A percentile compares a stretch with the other conserved stretches of the same genome.
Evolutionary conservation across 2,113 vertebrate species (phyloP).

Genomic region (Muscicapa adusta): DNA sequence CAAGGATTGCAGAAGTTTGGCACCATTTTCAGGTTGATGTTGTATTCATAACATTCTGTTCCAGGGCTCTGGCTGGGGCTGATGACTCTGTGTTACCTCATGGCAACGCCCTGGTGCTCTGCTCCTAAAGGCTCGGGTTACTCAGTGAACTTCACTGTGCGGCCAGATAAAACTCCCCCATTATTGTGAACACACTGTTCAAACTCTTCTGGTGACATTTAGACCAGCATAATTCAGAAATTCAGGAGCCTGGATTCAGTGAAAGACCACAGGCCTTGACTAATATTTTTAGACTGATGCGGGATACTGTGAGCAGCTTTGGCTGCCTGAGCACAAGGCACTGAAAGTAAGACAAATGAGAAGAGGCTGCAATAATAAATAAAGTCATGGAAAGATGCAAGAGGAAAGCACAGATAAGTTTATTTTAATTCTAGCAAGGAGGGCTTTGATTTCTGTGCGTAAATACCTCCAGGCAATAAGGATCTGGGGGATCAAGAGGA

Average conservation of each 20-base stretch:
- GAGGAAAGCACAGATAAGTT: background rate
- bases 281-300: background rate
- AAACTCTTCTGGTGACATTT: background rate
- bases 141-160: background rate
- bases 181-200: background rate
- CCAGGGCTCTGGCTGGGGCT: constrained; percentile 1
- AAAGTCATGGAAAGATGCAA: background rate
- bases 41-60: constrained; percentile 38
- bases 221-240: background rate
- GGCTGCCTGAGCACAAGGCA: background rate
- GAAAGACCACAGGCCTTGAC: background rate
- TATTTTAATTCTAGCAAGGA: background rate
- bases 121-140: background rate
- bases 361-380: background rate
- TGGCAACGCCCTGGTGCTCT: constrained; percentile 23
- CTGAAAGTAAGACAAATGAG: background rate
- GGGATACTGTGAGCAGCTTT: background rate
- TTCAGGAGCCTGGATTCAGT: background rate
- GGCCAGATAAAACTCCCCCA: background rate
- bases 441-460: background rate
- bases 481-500: background rate
- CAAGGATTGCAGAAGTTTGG: constrained; percentile 38
- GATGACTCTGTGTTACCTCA: constrained; percentile 15
- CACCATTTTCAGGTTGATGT: background rate
- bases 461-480: background rate